Evolutionary conservation across 1,140 invertebrate species (phyloP).

Genomic region (Cyclargus thomasi): DNA sequence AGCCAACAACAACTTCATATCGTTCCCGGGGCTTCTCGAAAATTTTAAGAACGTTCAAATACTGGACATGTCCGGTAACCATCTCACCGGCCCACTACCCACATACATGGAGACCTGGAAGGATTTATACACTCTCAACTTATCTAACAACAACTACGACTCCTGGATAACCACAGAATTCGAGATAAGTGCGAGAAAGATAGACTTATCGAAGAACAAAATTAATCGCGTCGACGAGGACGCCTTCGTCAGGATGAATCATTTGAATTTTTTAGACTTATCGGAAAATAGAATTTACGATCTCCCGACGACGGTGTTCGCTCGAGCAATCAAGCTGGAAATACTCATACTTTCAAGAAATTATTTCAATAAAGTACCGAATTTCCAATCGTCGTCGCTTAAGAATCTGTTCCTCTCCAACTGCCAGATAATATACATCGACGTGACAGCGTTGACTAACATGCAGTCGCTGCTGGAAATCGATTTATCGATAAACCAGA

Average conservation of each 20-base stretch:
- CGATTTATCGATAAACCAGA: slow-evolving; percentile 77
- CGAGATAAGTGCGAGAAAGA: slow-evolving; percentile 50
- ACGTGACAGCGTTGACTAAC: slow-evolving; percentile 61
- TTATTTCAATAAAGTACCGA: slow-evolving; percentile 76
- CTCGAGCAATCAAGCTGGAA: slow-evolving; percentile 71
- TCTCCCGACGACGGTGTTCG: slow-evolving; percentile 71
- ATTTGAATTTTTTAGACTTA: slow-evolving; percentile 66
- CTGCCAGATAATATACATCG: slow-evolving; percentile 76
- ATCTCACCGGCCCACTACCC: slow-evolving; percentile 56
- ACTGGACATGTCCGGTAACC: slow-evolving; percentile 76
- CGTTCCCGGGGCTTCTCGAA: slow-evolving; percentile 73
- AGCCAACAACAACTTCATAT: slow-evolving; percentile 72
- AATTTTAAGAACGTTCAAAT: slow-evolving; percentile 65
- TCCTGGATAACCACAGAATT: slow-evolving; percentile 68
- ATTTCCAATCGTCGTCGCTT: slow-evolving; percentile 74
- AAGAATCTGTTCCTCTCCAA: slow-evolving; percentile 74
- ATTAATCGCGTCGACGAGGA: slow-evolving; percentile 55
- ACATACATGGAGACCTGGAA: slow-evolving; percentile 59
- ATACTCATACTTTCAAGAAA: slow-evolving; percentile 79
- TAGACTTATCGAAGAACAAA: slow-evolving; percentile 74
- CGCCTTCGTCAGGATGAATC: slow-evolving; percentile 44
- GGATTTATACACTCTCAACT: slow-evolving; percentile 67
- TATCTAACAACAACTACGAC: slow-evolving; percentile 75
- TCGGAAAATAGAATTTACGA: slow-evolving; percentile 79
- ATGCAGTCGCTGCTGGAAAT: slow-evolving; percentile 73